These are phyloP conservation scores for Nestor notabilis DNA, from an alignment of 2,113 vertebrate species.

Conservation along the genomic window DNA sequence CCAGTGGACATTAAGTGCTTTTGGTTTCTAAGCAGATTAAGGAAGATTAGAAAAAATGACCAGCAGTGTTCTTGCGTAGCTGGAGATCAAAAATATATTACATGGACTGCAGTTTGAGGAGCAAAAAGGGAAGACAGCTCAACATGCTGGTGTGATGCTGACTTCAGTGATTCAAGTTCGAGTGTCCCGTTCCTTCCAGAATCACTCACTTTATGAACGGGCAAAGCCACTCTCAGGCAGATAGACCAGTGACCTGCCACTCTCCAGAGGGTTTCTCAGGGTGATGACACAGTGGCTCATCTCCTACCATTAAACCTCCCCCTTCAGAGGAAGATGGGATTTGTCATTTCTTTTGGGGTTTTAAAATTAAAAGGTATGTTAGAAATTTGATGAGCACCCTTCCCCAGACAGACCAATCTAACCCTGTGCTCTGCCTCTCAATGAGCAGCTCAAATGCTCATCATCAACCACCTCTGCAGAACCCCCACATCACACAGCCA, in stretches of 20 bases:
- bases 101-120: not conserved
- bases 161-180: too few species aligned
- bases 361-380: not conserved
- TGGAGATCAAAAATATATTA: not conserved
- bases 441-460: rapidly evolving
- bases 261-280: rapidly evolving
- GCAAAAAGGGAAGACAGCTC: not conserved
- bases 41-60: not conserved
- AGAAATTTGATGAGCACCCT: not conserved
- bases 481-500: rapidly evolving
- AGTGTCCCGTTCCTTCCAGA: not conserved
- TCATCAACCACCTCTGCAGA: not conserved
- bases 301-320: too few species aligned
- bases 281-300: not conserved
- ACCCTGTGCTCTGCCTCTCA: not conserved
- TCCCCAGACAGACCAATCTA: not conserved
- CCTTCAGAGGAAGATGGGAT: not conserved
- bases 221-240: not conserved
- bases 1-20: not conserved
- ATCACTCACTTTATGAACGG: rapidly evolving
- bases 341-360: not conserved
- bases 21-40: not conserved
- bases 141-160: not conserved
- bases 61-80: not conserved
- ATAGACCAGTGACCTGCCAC: rapidly evolving